These are phyloP conservation scores for Pollicipes pollicipes DNA, from an alignment of 1,140 invertebrate genomes.

Conservation along the genomic window DNA sequence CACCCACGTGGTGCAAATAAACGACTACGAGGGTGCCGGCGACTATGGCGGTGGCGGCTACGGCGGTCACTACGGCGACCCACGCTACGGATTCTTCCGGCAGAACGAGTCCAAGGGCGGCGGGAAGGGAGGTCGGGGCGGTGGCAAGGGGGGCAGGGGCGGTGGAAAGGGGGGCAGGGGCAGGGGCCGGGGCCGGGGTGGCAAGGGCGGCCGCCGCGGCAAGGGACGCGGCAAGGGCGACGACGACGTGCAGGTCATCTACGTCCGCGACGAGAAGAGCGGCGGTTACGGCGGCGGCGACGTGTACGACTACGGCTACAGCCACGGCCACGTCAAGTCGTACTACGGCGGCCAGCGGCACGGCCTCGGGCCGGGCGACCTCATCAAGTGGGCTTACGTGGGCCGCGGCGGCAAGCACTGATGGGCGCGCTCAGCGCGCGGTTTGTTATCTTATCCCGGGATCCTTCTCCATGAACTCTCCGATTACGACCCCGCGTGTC, in stretches of 20 bases:
- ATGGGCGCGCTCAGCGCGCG: too few relatives aligned
- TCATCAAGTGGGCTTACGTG: background rate
- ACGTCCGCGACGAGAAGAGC: background rate
- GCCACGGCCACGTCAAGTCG: background rate
- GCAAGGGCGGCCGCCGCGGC: background rate
- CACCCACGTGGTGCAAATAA: background rate
- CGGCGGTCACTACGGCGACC: background rate
- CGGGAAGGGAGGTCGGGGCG: background rate
- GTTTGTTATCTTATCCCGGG: too few relatives aligned
- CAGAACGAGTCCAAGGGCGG: background rate
- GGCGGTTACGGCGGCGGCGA: too few relatives aligned
- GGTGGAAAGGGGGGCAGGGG: too few relatives aligned
- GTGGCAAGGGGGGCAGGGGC: too few relatives aligned
- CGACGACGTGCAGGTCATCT: background rate
- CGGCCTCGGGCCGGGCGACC: background rate
- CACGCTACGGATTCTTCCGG: background rate
- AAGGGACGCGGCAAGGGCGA: background rate
- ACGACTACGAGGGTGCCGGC: slow-evolving; percentile 8
- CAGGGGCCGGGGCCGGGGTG: too few relatives aligned
- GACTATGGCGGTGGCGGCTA: background rate
- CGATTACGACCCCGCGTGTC: too few relatives aligned
- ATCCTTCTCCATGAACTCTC: too few relatives aligned
- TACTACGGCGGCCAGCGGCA: background rate
- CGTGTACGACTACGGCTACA: background rate
- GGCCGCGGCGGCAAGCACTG: too few relatives aligned